phyloP scores from a whole-genome alignment of 2,888 invertebrate genomes.

The Theretra japonica region DNA sequence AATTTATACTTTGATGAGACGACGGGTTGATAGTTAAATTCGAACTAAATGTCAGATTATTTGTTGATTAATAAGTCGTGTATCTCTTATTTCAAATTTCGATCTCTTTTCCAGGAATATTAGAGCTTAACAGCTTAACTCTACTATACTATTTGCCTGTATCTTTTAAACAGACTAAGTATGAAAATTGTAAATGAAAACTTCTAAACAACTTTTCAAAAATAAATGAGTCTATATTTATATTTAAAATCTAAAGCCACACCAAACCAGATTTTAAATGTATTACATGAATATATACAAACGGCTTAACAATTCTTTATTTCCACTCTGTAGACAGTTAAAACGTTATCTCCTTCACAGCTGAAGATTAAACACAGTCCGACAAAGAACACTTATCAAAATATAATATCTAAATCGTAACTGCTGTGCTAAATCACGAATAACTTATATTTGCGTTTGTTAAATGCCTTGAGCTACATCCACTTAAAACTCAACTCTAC shows the following conservation, averaged over 20 bases:
- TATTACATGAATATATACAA: neutral
- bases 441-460: constrained; percentile 24
- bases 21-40: neutral
- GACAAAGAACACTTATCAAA: constrained; percentile 26
- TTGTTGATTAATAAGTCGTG: too few relatives aligned
- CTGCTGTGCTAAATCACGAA: constrained; percentile 21
- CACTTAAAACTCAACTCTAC: neutral
- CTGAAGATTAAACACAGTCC: constrained; percentile 15
- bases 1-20: neutral
- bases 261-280: neutral
- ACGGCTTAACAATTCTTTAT: neutral
- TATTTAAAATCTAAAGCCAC: neutral
- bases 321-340: constrained; percentile 17
- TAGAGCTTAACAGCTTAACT: too few relatives aligned
- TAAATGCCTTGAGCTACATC: neutral
- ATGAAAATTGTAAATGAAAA: too few relatives aligned
- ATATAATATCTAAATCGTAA: constrained; percentile 26
- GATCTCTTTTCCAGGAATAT: too few relatives aligned
- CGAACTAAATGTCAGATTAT: neutral
- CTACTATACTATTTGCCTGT: too few relatives aligned
- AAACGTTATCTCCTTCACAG: constrained; percentile 7
- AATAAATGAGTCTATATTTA: too few relatives aligned
- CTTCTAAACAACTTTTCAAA: too few relatives aligned
- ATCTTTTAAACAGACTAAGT: too few relatives aligned
- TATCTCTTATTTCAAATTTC: too few relatives aligned